Evolutionary conservation across 2,113 vertebrate species (phyloP).

Genomic region (Thunnus thynnus): DNA sequence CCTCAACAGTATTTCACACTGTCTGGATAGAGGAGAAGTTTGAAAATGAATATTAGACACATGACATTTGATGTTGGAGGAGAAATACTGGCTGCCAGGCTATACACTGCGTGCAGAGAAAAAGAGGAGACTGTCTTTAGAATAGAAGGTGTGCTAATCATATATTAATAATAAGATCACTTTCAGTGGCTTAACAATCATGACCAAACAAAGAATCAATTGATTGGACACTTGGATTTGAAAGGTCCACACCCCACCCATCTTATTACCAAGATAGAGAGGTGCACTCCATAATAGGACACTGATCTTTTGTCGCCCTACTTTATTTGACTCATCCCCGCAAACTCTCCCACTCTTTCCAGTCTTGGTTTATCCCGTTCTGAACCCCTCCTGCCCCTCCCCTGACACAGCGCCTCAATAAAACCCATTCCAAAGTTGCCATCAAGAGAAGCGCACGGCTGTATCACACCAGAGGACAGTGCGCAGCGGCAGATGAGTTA

Average conservation of each 20-base stretch:
- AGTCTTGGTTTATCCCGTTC: conserved; percentile 46
- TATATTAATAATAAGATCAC: background rate
- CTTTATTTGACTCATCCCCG: conserved; percentile 20
- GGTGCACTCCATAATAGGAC: conserved; percentile 33
- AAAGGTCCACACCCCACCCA: conserved; percentile 28
- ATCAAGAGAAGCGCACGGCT: conserved; percentile 36
- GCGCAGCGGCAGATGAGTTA: background rate
- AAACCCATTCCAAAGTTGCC: conserved; percentile 48
- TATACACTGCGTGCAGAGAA: background rate
- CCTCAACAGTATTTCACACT: too few relatives aligned
- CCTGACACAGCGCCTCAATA: conserved; percentile 58
- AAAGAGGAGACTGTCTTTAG: background rate
- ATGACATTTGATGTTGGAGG: conserved; percentile 42
- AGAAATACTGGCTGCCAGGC: conserved; percentile 17
- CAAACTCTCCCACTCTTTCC: conserved; percentile 30
- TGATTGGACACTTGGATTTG: conserved; percentile 20
- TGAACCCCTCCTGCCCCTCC: conserved; percentile 61
- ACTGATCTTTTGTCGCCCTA: conserved; percentile 9
- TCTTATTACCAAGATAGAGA: conserved; percentile 53
- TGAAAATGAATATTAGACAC: background rate
- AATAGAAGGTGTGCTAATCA: background rate
- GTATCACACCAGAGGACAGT: background rate
- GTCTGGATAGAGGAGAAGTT: background rate
- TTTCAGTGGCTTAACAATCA: conserved; percentile 16
- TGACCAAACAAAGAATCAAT: conserved; percentile 37